Base-by-base conservation (phyloP, 2,113 vertebrate species). In the Ifrita kowaldi region DNA sequence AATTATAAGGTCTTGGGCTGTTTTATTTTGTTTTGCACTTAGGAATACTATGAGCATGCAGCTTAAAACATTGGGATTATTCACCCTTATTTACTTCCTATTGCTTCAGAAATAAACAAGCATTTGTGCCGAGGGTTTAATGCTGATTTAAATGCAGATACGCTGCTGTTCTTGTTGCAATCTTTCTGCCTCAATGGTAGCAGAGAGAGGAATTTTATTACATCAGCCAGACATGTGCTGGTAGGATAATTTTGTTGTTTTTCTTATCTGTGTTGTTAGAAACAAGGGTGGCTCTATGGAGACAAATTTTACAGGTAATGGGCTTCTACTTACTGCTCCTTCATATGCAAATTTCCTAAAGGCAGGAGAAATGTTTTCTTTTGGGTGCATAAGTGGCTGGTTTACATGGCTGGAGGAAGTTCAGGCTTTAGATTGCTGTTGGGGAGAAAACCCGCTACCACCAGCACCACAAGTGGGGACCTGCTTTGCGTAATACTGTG, bases 401-500 rank as follows among this genome's bases (percentile, higher is more conserved):
- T 85, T 88, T 68, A 60, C 7, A 3, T 52, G 33, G 20, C 42
- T 65, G 41, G 41, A 60, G 46, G 76, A 73, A 80, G 32, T 68
- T 85, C 21, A 33, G 67, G 44, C 47, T 70, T 74, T 44, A 62
- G 35, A 32, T 57, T n/a, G 52, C 17, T 35, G 4, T 65, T 60
- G 21, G 44, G 33, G 74, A 65, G 35, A 27, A 71, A 87, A 55
- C 50, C 7, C 1, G 3, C 14, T 42, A 33, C 28, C 6, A 47
- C 32, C 32, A 57, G 13, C 8, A n/a, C 17, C 2, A 14, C 26
- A 50, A 44, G 70, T 1, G 0, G 9, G 21, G 14, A 37, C 27
- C 1, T 10, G 2, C 35, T 50, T 67, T 42, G 63, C 0, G 0
- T 46, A 52, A 73, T 64, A 39, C 28, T 3, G 1, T 0, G 3